Evolutionary conservation across 2,797 vertebrate genomes (phyloP), one percentile per base, ranked within the genome.

Genomic region (Yasuhikotakia modesta): DNA sequence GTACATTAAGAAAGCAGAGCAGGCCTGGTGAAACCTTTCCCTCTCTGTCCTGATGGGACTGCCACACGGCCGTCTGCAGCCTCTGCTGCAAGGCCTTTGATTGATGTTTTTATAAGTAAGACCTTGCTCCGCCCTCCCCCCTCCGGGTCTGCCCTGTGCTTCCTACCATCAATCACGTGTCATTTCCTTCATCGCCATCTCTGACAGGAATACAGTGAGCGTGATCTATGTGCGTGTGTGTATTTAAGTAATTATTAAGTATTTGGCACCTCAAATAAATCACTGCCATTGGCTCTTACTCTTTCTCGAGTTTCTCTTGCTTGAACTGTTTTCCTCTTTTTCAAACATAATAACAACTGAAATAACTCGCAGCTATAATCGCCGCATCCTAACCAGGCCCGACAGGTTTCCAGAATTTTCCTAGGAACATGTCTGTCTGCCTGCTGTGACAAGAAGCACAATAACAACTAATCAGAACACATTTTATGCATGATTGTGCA

Each of bases 71-170:
- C 64, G 12, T 65, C 48, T 65, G 21, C 21, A 74, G 61, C 17
- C 24, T 35, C 14, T 53, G 46, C 67, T 73, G 46, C 68, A 85
- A 82, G 85, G 80, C 77, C 76, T 71, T 58, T 93, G 93, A 94
- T 93, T 91, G 90, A 93, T 94, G 92, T 89, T 93, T 93, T 92
- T 92, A 90, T 91, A 93, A 93, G 91, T 89, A 89, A 92, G 92
- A 92, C 90, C 92, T 92, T 92, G 91, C 90, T 89, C 88, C 84
- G 85, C 85, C 79, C 87, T 85, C 84, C 87, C 70, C 88, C 86
- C 81, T 58, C 48, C 0, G 75, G 86, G 88, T 88, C 88, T 76
- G 73, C 84, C 87, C 88, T 86, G 71, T 86, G 87, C 87, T 91
- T 92, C 89, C 91, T 90, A 89, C 87, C 91, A 94, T 94, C 93